Conservation (phyloP, 35 echinoderm and acorn worm species). For the Lytechinus pictus region DNA sequence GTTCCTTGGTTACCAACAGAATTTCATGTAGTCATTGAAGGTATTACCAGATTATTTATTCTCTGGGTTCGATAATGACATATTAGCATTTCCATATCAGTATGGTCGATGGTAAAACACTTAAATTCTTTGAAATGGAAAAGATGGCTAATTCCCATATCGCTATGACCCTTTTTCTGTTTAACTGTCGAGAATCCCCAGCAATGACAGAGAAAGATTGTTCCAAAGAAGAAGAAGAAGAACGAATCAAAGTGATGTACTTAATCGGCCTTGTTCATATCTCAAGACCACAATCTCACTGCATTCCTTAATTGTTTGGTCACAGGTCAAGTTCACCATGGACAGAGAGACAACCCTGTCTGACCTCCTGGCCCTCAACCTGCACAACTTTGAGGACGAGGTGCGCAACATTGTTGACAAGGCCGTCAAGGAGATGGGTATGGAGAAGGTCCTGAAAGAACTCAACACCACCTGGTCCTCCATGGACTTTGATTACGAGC, state of each 20-base stretch:
- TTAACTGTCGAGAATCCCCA: too few species aligned
- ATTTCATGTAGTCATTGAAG: background rate
- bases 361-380: slow-evolving; percentile 96
- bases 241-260: too few species aligned
- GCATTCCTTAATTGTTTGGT: background rate
- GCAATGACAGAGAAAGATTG: too few species aligned
- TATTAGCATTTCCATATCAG: background rate
- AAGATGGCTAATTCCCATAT: background rate
- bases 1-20: background rate
- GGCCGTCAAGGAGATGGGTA: slow-evolving; percentile 99
- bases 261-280: too few species aligned
- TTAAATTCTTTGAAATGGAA: background rate
- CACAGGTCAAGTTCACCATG: slow-evolving; percentile 94
- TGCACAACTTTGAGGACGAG: slow-evolving; percentile 99
- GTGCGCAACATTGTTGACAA: slow-evolving; percentile 98
- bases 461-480: slow-evolving; percentile 93
- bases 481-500: slow-evolving; percentile 99
- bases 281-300: too few species aligned
- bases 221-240: too few species aligned
- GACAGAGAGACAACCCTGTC: slow-evolving; percentile 88
- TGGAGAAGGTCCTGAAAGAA: slow-evolving; percentile 99
- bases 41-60: background rate
- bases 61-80: background rate
- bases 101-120: background rate
- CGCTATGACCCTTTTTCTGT: background rate